These are phyloP conservation scores for Iguana delicatissima DNA, from an alignment of 2,797 vertebrate genomes.

Conservation along the genomic window DNA sequence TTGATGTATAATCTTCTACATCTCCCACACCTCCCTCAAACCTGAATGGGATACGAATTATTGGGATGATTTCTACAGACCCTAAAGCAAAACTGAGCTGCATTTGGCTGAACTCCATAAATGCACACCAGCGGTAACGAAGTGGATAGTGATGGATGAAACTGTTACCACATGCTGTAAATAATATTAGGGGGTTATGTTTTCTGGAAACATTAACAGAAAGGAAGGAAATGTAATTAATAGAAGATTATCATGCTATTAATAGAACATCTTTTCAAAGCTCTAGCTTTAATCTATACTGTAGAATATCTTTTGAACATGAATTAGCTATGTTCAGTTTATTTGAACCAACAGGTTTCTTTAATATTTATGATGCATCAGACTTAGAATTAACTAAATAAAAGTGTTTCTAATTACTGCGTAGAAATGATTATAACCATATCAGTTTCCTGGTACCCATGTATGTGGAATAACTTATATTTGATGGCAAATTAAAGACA, in stretches of 20 bases:
- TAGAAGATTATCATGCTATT: conserved; percentile 55
- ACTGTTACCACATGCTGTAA: conserved; percentile 44
- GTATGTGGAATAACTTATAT: background rate
- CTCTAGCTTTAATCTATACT: conserved; percentile 22
- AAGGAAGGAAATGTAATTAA: conserved; percentile 57
- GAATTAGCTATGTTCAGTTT: conserved; percentile 20
- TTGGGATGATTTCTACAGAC: conserved; percentile 24
- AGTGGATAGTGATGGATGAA: conserved; percentile 48
- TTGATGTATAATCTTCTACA: background rate
- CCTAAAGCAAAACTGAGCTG: conserved; percentile 26
- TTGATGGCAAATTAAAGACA: background rate
- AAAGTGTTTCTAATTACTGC: conserved; percentile 20
- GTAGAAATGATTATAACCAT: conserved; percentile 27
- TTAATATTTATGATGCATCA: conserved; percentile 42
- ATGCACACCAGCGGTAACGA: conserved; percentile 9
- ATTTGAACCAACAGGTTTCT: conserved; percentile 40
- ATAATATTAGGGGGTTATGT: conserved; percentile 45
- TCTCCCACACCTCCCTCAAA: background rate
- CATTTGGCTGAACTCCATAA: conserved; percentile 1
- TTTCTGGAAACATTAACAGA: conserved; percentile 35
- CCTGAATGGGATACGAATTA: conserved; percentile 31
- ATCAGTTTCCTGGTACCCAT: background rate
- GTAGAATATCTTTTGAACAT: background rate
- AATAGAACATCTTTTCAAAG: conserved; percentile 35
- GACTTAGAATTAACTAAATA: conserved; percentile 51